These are phyloP conservation scores for Himantopus leucocephalus DNA, from an alignment of 2,113 vertebrate genomes.

Conservation along the genomic window DNA sequence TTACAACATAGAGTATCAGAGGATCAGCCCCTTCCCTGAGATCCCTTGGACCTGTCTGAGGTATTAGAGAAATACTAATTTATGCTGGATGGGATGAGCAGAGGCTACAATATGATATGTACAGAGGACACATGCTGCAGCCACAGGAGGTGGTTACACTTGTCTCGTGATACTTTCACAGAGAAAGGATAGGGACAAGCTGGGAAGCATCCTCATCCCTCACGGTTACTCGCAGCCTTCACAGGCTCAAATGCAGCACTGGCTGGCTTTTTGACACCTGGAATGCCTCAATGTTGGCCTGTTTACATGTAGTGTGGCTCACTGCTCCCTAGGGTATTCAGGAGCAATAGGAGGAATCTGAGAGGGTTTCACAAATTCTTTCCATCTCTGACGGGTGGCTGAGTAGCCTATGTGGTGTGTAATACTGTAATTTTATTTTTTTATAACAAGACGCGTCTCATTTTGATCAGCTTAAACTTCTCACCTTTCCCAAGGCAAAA, in stretches of 20 bases:
- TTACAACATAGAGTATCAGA: not conserved
- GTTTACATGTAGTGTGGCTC: not conserved
- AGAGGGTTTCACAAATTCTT: not conserved
- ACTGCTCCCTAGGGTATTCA: not conserved
- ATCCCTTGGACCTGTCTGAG: not conserved
- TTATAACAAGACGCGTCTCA: not conserved
- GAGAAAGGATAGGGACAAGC: not conserved
- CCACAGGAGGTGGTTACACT: not conserved
- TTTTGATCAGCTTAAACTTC: not conserved
- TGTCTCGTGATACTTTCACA: not conserved
- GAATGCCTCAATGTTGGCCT: not conserved
- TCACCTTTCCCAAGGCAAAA: not conserved
- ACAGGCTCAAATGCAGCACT: not conserved
- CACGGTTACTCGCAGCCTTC: not conserved
- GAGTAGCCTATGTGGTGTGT: not conserved
- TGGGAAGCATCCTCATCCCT: not conserved
- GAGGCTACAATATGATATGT: not conserved
- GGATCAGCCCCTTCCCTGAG: not conserved
- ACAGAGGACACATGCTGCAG: not conserved
- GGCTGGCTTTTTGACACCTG: not conserved
- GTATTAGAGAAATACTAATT: not conserved
- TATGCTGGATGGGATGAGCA: not conserved
- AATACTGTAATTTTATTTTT: not conserved
- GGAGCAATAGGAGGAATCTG: not conserved
- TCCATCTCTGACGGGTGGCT: not conserved